These are phyloP conservation scores for Phainopepla nitens DNA, from an alignment of 2,113 vertebrate species.

Conservation along the genomic window DNA sequence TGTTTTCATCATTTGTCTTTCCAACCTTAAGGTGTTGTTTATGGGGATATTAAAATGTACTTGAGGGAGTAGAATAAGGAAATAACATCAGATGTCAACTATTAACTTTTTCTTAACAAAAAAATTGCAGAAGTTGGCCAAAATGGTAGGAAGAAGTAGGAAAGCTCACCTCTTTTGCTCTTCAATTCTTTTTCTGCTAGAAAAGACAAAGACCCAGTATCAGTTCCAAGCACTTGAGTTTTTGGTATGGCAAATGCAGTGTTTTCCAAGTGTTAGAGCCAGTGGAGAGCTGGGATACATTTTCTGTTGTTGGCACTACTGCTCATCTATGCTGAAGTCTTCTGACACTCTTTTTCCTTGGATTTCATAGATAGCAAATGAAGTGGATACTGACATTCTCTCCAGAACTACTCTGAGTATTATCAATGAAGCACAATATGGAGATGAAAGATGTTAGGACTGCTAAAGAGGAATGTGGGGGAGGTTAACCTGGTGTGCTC, in stretches of 20 bases:
- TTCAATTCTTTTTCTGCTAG: neutral
- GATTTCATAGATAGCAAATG: neutral
- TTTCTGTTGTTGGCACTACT: neutral
- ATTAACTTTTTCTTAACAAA: neutral
- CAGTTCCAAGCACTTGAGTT: neutral
- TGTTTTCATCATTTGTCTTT: neutral
- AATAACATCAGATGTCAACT: neutral
- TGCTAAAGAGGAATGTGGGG: neutral
- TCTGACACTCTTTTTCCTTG: neutral
- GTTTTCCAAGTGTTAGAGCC: neutral
- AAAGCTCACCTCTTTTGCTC: neutral
- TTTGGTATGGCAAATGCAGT: neutral
- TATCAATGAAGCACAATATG: rapidly evolving
- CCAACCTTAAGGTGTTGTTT: neutral
- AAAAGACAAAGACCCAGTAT: neutral
- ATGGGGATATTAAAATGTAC: neutral
- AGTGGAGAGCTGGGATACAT: neutral
- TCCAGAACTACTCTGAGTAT: neutral
- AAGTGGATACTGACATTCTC: neutral
- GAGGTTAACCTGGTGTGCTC: neutral
- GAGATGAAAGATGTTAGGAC: neutral
- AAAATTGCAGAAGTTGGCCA: neutral
- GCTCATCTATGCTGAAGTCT: neutral
- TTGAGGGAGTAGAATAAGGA: neutral
- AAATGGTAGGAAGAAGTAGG: neutral